A percentile compares a stretch with the other conserved stretches of the same genome.
phyloP scores from a whole-genome alignment of 2,888 invertebrate genomes.

The Uropetala carovei region DNA sequence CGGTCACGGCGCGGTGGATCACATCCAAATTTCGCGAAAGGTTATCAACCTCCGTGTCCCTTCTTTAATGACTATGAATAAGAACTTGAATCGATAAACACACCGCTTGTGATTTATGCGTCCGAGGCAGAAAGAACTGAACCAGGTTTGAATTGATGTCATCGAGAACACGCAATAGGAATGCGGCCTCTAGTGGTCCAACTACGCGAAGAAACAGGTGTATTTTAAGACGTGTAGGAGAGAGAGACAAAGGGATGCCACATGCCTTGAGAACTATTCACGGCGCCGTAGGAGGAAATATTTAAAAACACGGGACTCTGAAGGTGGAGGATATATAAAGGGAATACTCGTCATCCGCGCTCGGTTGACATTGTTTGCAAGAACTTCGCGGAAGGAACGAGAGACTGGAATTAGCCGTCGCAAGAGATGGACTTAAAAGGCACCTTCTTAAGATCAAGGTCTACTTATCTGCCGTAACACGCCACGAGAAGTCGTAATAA shows the following conservation, averaged over 20 bases:
- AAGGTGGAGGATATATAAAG: background rate
- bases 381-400: background rate
- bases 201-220: background rate
- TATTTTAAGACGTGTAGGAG: background rate
- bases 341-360: background rate
- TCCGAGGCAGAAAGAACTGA: background rate
- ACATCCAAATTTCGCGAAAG: background rate
- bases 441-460: too few relatives aligned
- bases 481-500: too few relatives aligned
- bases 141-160: background rate
- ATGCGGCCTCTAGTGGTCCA: background rate
- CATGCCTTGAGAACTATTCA: background rate
- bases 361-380: background rate
- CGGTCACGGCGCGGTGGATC: background rate
- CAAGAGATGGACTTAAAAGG: background rate
- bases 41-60: background rate
- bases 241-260: background rate
- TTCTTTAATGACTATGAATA: background rate
- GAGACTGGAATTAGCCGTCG: background rate
- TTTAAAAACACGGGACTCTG: background rate
- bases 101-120: background rate
- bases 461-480: too few relatives aligned
- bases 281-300: background rate
- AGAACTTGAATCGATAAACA: background rate
- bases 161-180: background rate